Conservation (phyloP, 2,797 vertebrate species). For the Tapera naevia region DNA sequence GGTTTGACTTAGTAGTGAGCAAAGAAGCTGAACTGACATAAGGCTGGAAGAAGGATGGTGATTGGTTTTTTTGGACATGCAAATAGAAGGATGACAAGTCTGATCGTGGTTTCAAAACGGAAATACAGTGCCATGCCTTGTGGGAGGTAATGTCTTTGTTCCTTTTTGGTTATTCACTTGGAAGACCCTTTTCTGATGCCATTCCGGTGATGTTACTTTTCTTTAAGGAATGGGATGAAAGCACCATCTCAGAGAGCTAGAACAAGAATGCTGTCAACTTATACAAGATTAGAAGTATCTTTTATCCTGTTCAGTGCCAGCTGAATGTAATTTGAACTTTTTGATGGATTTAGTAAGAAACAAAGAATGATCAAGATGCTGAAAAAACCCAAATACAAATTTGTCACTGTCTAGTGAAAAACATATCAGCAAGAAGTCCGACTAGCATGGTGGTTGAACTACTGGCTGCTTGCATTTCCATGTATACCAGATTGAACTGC, state of each 20-base stretch:
- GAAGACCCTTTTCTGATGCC: neutral
- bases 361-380: neutral
- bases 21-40: neutral
- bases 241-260: neutral
- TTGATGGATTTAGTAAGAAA: neutral
- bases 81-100: neutral
- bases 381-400: neutral
- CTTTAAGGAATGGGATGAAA: neutral
- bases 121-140: neutral
- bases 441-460: neutral
- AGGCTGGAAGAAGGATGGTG: neutral
- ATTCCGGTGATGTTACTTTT: neutral
- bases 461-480: neutral
- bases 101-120: neutral
- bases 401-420: neutral
- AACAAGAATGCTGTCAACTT: neutral
- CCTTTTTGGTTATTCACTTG: neutral
- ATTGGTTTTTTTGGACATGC: neutral
- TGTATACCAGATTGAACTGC: neutral
- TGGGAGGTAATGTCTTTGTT: neutral
- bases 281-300: neutral
- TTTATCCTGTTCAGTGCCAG: neutral
- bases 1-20: neutral
- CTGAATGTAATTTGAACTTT: neutral
- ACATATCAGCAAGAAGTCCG: neutral